phyloP scores from a whole-genome alignment of 2,797 vertebrate species.

The Siniperca scherzeri region DNA sequence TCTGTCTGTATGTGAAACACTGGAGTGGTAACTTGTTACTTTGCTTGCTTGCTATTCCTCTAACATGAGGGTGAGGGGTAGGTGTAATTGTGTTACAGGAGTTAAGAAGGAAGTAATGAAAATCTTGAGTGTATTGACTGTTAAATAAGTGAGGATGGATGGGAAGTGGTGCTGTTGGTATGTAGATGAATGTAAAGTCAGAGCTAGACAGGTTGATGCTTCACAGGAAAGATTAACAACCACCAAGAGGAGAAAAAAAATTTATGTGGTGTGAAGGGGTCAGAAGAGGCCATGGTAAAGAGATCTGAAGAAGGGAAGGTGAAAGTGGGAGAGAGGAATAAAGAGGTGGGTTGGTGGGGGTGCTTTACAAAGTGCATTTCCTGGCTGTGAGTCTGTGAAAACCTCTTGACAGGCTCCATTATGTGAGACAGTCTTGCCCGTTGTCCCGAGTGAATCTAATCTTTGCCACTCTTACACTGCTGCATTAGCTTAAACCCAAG shows the following conservation, averaged over 20 bases:
- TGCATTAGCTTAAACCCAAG: conserved; percentile 46
- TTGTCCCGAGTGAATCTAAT: conserved; percentile 51
- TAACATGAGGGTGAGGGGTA: neutral
- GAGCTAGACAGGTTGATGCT: neutral
- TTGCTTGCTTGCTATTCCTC: neutral
- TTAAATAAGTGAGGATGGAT: neutral
- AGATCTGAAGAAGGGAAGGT: neutral
- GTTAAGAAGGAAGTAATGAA: neutral
- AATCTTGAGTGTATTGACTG: neutral
- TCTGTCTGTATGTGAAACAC: neutral
- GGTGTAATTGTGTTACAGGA: neutral
- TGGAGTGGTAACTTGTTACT: neutral
- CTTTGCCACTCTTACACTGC: conserved; percentile 41
- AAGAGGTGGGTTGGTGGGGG: conserved; percentile 7
- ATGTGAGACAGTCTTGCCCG: conserved; percentile 54
- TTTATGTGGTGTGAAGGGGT: neutral
- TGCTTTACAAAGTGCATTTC: conserved; percentile 65
- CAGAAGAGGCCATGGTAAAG: neutral
- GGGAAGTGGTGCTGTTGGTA: neutral
- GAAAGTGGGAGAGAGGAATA: neutral
- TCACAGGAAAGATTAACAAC: neutral
- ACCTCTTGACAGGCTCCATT: conserved; percentile 74
- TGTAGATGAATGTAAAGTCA: neutral
- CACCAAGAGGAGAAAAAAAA: neutral
- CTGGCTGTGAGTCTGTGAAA: conserved; percentile 62